These are phyloP conservation scores for Salmo trutta DNA, from an alignment of 2,797 vertebrate genomes.

Conservation along the genomic window DNA sequence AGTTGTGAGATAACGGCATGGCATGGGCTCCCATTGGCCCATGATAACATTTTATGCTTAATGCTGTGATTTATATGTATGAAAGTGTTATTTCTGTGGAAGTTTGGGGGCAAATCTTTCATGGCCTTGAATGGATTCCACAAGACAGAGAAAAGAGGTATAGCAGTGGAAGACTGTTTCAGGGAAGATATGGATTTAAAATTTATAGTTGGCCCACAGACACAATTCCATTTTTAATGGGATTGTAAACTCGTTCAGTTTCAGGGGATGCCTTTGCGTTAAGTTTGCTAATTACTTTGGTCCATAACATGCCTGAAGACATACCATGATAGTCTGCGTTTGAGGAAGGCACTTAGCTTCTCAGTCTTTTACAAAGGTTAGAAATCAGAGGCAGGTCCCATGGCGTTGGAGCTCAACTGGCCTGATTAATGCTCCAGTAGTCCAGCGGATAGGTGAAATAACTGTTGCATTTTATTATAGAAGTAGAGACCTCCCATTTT, in stretches of 20 bases:
- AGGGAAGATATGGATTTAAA: constrained; percentile 67
- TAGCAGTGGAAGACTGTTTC: constrained; percentile 51
- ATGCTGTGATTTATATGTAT: constrained; percentile 56
- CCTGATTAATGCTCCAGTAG: constrained; percentile 81
- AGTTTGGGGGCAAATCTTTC: constrained; percentile 57
- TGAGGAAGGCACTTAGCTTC: constrained; percentile 68
- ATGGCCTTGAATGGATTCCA: constrained; percentile 65
- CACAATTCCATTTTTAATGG: constrained; percentile 82
- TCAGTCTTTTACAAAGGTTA: constrained; percentile 78
- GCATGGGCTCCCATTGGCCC: constrained; percentile 23
- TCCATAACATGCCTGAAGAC: constrained; percentile 77
- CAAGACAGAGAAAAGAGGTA: constrained; percentile 54
- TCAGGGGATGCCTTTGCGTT: constrained; percentile 76
- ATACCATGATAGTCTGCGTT: constrained; percentile 66
- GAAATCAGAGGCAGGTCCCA: constrained; percentile 92
- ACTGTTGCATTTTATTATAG: constrained; percentile 52
- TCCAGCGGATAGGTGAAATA: constrained; percentile 51
- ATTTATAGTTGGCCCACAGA: constrained; percentile 79
- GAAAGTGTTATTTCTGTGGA: constrained; percentile 50
- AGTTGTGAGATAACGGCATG: constrained; percentile 23
- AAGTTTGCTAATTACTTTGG: constrained; percentile 77
- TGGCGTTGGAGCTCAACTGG: constrained; percentile 78
- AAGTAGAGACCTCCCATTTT: no score
- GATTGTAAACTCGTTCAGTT: constrained; percentile 80
- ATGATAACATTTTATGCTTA: constrained; percentile 52